A percentile compares a stretch with the other conserved stretches of the same genome.
These are phyloP conservation scores for Charadrius vociferus DNA, from an alignment of 2,113 vertebrate genomes.

Conservation along the genomic window DNA sequence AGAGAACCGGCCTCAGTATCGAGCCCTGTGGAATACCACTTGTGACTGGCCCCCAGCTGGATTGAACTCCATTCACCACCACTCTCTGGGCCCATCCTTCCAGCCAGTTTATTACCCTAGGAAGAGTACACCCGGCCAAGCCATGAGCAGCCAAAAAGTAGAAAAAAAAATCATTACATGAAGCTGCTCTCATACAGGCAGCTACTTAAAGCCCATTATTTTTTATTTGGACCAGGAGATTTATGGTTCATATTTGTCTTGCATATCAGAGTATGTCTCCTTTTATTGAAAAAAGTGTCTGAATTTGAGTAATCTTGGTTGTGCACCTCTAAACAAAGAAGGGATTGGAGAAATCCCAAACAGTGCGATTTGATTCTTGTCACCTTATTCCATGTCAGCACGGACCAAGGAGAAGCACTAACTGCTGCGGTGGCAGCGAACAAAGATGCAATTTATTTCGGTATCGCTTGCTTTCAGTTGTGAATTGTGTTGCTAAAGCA, in stretches of 20 bases:
- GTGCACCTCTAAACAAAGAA: not conserved
- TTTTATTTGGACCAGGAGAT: not conserved
- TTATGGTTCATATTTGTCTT: not conserved
- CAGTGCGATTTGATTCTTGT: rapidly evolving
- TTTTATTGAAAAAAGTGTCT: not conserved
- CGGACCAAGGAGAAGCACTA: not conserved
- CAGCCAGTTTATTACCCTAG: too few relatives aligned
- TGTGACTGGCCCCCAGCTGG: too few relatives aligned
- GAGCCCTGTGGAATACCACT: too few relatives aligned
- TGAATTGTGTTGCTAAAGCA: not conserved
- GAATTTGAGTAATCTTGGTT: not conserved
- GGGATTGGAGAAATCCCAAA: not conserved
- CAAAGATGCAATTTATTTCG: not conserved
- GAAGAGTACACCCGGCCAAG: too few relatives aligned
- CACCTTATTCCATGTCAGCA: not conserved
- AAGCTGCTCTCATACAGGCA: not conserved
- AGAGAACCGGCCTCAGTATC: too few relatives aligned
- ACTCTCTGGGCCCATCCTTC: too few relatives aligned
- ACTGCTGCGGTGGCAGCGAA: not conserved
- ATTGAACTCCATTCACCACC: too few relatives aligned
- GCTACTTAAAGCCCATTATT: not conserved
- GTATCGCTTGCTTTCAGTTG: not conserved
- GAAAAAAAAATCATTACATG: not conserved
- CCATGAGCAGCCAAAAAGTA: too few relatives aligned
- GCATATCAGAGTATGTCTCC: not conserved